phyloP scores from a whole-genome alignment of 2,113 vertebrate genomes.

The Psettodes erumei region DNA sequence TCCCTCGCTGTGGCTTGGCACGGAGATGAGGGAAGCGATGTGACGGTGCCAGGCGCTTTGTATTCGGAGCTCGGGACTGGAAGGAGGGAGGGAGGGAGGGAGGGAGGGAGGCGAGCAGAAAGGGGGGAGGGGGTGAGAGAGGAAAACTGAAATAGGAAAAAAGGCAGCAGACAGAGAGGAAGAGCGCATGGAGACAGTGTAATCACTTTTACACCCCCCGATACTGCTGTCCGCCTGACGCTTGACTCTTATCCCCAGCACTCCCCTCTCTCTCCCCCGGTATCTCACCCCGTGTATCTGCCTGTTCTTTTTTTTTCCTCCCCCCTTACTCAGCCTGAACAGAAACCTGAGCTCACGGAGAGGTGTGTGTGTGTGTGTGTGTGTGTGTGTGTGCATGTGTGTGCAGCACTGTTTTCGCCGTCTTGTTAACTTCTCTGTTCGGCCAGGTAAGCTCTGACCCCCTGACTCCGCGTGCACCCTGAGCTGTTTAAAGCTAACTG shows the following conservation, averaged over 20 bases:
- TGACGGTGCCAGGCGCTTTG: constrained; percentile 71
- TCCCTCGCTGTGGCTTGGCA: constrained; percentile 66
- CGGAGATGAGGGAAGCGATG: constrained; percentile 35
- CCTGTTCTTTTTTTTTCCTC: neutral
- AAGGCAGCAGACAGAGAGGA: constrained; percentile 45
- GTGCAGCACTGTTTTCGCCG: constrained; percentile 27
- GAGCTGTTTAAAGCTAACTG: constrained; percentile 51
- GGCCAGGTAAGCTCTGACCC: constrained; percentile 21
- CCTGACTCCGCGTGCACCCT: constrained; percentile 22
- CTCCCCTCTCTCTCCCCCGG: constrained; percentile 30
- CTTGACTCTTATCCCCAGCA: constrained; percentile 58
- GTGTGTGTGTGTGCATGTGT: too few species aligned
- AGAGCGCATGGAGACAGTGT: constrained; percentile 48
- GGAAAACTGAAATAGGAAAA: constrained; percentile 25
- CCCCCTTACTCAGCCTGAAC: constrained; percentile 21
- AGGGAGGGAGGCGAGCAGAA: neutral
- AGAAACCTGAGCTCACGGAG: constrained; percentile 40
- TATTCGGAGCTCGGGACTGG: constrained; percentile 64
- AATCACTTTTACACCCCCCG: constrained; percentile 67
- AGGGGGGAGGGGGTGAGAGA: too few species aligned
- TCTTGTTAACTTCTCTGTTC: constrained; percentile 37
- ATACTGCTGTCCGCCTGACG: constrained; percentile 50
- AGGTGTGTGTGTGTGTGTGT: neutral
- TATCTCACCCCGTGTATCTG: constrained; percentile 24
- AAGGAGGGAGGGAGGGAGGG: constrained; percentile 27